phyloP scores from a whole-genome alignment of 2,888 invertebrate species.

The Hypomecis punctinalis region DNA sequence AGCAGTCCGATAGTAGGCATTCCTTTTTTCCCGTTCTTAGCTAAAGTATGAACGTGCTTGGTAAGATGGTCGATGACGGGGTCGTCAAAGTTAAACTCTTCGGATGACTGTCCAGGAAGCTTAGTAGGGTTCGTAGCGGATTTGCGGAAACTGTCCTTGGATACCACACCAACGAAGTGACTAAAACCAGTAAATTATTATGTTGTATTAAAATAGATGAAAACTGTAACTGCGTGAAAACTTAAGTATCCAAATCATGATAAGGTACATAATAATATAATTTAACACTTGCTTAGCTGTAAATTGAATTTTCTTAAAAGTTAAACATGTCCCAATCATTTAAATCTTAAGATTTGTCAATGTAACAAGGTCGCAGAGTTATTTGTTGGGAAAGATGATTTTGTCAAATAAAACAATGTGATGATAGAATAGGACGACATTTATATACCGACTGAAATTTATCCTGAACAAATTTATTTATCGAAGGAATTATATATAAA shows the following conservation, averaged over 20 bases:
- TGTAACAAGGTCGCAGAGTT: too few species aligned
- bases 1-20: slow-evolving; percentile 61
- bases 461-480: too few species aligned
- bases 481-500: too few species aligned
- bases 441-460: too few species aligned
- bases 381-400: too few species aligned
- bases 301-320: too few species aligned
- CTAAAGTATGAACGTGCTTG: slow-evolving; percentile 88
- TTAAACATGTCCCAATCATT: too few species aligned
- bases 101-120: slow-evolving; percentile 69
- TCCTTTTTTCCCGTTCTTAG: slow-evolving; percentile 60
- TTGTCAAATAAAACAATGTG: too few species aligned
- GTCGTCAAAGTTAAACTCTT: slow-evolving; percentile 81
- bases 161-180: slow-evolving; percentile 53
- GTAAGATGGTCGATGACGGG: slow-evolving; percentile 86
- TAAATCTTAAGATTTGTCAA: too few species aligned
- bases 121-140: slow-evolving; percentile 76
- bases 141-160: slow-evolving; percentile 85
- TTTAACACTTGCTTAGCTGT: too few species aligned
- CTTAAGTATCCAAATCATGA: not conserved
- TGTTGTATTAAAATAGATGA: slow-evolving; percentile 14
- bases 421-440: too few species aligned
- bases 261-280: too few species aligned
- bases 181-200: slow-evolving; percentile 37
- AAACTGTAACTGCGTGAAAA: not conserved